These are phyloP conservation scores for Paratrypauchen microcephalus DNA, from an alignment of 2,797 vertebrate genomes.

Conservation along the genomic window DNA sequence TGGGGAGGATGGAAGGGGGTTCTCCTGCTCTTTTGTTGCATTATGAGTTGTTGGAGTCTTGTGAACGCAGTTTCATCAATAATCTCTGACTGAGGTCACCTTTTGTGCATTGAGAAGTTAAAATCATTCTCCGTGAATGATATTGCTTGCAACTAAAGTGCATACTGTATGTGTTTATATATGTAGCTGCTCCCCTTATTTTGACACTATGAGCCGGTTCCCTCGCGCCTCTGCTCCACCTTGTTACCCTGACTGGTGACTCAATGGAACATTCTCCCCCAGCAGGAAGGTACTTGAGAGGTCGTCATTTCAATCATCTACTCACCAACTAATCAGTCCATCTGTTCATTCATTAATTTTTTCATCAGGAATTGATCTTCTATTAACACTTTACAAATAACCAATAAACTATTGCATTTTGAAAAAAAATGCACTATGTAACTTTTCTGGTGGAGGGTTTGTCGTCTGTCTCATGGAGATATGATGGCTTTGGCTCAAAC, in stretches of 20 bases:
- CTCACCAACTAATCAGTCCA: constrained; percentile 12
- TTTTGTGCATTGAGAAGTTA: not conserved
- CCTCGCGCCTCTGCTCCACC: constrained; percentile 76
- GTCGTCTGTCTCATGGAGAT: too few relatives aligned
- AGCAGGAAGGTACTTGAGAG: constrained; percentile 59
- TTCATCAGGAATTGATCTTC: constrained; percentile 10
- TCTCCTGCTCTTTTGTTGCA: constrained; percentile 65
- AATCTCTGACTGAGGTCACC: constrained; percentile 70
- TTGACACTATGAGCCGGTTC: constrained; percentile 75
- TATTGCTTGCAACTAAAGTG: constrained; percentile 9
- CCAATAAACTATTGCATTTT: too few relatives aligned
- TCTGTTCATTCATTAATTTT: not conserved
- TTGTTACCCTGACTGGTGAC: constrained; percentile 71
- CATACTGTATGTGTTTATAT: constrained; percentile 22
- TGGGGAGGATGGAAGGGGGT: too few relatives aligned
- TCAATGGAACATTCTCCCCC: constrained; percentile 35
- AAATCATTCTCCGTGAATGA: not conserved
- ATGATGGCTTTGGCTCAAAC: too few relatives aligned
- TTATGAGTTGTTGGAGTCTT: not conserved
- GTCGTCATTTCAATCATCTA: constrained; percentile 15
- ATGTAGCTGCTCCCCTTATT: constrained; percentile 69
- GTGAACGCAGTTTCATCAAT: not conserved
- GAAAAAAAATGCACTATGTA: too few relatives aligned
- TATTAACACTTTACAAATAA: not conserved
- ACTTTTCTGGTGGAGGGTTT: too few relatives aligned